Base-by-base conservation (phyloP, 2,113 vertebrate genomes). In the Petaurus breviceps region DNA sequence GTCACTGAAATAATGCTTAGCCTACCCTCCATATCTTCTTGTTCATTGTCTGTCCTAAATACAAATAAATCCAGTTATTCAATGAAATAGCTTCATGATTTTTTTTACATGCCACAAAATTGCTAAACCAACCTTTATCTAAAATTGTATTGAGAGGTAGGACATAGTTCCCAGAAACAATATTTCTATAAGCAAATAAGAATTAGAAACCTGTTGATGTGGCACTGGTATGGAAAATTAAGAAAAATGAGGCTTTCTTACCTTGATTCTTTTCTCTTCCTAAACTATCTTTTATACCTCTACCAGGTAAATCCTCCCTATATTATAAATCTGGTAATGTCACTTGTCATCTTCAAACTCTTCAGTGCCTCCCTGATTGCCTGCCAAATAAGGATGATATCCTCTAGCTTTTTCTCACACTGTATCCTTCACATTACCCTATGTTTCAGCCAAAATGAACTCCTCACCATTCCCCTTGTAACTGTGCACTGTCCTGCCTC, bases 21-120 rank as follows among this genome's bases (percentile, higher is more conserved):
- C 24, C 5, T 16, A 14, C 23, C 1, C 24, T 23, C 11, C 3
- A 19, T 7, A 3, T 0, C 19, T n/a, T 89, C 50, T 5, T 7
- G 19, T 8, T 23, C 28, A 12, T 37, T 57, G 3, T 24, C 43
- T 57, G 26, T 89, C 16, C 19, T 3, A 37, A 0, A 31, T 7
- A 19, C 51, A 43, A 51, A 46, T 1, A 46, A 54, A 5, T 6
- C 5, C 1, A 19, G 5, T 23, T 43, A 43, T 22, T 8, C n/a
- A 43, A 3, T 84, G 2, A n/a, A n/a, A 22, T 84, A 84, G 8
- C n/a, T 84, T 84, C 19, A 43, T 43, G 43, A 3, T 49, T 77
- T 84, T 77, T 68, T 43, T 43, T 43, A 84, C 7, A 84, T 23
- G 7, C 19, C n/a, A 84, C n/a, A 43, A 84, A 84, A 43, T 84